Percentiles rank a stretch among this genome's conserved stretches.
Evolutionary conservation across 2,888 invertebrate genomes (phyloP).

Genomic region (Stictocephala bisonia): DNA sequence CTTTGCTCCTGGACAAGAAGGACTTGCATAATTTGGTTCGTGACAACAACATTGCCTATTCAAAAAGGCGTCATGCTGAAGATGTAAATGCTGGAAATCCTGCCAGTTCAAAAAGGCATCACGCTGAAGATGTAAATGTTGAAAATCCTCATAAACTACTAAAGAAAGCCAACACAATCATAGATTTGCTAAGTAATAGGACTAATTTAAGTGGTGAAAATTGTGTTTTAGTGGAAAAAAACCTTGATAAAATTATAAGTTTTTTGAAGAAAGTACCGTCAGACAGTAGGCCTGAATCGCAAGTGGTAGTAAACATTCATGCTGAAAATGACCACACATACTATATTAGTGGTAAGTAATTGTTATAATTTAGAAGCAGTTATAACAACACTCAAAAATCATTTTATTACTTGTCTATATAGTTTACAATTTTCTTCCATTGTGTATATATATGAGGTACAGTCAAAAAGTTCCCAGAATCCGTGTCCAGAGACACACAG

Average conservation of each 20-base stretch:
- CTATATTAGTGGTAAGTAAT: too few relatives aligned
- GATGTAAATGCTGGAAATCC: slow-evolving; percentile 48
- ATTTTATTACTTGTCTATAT: too few relatives aligned
- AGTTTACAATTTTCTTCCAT: too few relatives aligned
- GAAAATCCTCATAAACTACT: background rate
- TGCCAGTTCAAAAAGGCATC: too few relatives aligned
- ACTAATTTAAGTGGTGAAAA: background rate
- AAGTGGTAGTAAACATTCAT: slow-evolving; percentile 8
- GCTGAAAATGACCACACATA: slow-evolving; percentile 18
- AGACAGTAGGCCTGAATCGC: background rate
- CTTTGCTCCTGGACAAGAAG: slow-evolving; percentile 55
- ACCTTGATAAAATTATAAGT: slow-evolving; percentile 2
- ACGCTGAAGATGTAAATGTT: background rate
- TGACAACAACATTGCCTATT: slow-evolving; percentile 51
- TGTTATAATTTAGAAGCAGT: too few relatives aligned
- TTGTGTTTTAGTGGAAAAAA: background rate
- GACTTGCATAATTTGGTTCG: slow-evolving; percentile 57
- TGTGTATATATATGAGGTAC: too few relatives aligned
- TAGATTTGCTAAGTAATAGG: slow-evolving; percentile 15
- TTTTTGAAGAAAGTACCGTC: slow-evolving; percentile 1
- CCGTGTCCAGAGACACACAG: too few relatives aligned
- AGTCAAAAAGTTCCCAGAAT: too few relatives aligned
- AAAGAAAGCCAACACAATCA: background rate
- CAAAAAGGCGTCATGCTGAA: slow-evolving; percentile 50
- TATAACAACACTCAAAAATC: too few relatives aligned